These are phyloP conservation scores for Phortica okadai DNA, from an alignment of 2,888 invertebrate genomes.

Conservation along the genomic window DNA sequence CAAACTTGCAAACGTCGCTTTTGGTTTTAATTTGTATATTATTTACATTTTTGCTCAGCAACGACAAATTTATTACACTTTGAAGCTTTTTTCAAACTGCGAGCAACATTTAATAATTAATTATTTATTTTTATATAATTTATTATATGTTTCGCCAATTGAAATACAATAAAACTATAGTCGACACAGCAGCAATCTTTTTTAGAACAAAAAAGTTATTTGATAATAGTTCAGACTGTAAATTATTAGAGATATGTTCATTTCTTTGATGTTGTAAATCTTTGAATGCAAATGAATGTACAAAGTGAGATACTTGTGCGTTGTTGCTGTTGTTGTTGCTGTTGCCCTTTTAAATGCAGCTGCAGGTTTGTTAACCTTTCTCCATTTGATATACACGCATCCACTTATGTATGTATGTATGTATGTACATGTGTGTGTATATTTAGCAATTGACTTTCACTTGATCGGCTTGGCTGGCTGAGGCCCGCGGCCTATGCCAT, in stretches of 20 bases:
- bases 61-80: background rate
- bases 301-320: background rate
- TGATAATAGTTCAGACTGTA: background rate
- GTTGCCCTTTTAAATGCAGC: background rate
- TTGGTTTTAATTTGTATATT: constrained; percentile 19
- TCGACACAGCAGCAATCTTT: no score
- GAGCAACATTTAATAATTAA: background rate
- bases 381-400: background rate
- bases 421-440: background rate
- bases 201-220: background rate
- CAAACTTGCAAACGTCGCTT: background rate
- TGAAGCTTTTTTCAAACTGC: background rate
- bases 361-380: constrained; percentile 9
- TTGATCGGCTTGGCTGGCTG: constrained; percentile 1
- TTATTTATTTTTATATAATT: background rate
- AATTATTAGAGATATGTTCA: background rate
- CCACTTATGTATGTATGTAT: no score
- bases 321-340: background rate
- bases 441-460: constrained; percentile 15
- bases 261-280: background rate
- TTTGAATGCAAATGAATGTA: background rate
- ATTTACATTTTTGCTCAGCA: background rate
- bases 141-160: background rate
- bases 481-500: background rate
- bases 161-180: constrained; percentile 1